Evolutionary conservation across 2,113 vertebrate genomes (phyloP).

Genomic region (Leptobrachium leishanense): DNA sequence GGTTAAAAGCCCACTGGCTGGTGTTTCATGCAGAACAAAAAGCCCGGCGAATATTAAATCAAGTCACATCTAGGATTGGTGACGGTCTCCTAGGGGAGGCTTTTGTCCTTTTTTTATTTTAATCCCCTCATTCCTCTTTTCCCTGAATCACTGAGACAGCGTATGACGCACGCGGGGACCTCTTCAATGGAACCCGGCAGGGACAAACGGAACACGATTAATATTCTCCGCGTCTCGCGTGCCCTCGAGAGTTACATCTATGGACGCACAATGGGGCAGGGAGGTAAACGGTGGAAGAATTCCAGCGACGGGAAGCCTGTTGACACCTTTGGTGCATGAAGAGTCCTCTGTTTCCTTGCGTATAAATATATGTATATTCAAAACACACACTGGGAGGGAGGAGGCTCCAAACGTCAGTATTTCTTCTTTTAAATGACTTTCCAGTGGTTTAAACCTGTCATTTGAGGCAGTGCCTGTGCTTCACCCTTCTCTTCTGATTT

Average conservation of each 20-base stretch:
- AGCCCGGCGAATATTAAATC: constrained; percentile 12
- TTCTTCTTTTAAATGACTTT: too few species aligned
- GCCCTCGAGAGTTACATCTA: background rate
- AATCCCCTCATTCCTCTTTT: background rate
- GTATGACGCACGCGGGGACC: background rate
- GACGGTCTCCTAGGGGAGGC: constrained; percentile 11
- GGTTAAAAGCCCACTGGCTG: background rate
- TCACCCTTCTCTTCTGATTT: too few species aligned
- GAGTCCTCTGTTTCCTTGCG: too few species aligned
- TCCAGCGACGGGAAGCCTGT: background rate
- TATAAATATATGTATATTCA: too few species aligned
- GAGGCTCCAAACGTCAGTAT: too few species aligned
- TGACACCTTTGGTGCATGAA: background rate
- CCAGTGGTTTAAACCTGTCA: too few species aligned
- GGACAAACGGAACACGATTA: constrained; percentile 17
- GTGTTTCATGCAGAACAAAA: constrained; percentile 21
- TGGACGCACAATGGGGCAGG: too few species aligned
- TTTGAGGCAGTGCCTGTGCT: too few species aligned
- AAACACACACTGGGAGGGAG: too few species aligned
- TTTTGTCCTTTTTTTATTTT: background rate
- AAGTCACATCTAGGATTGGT: constrained; percentile 21
- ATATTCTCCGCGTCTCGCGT: background rate
- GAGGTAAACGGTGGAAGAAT: background rate
- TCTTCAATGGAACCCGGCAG: constrained; percentile 1
- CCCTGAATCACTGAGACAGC: background rate